A percentile compares a stretch with the other conserved stretches of the same genome.
Evolutionary conservation across 2,113 vertebrate species (phyloP).

Genomic region (Cavia aperea): DNA sequence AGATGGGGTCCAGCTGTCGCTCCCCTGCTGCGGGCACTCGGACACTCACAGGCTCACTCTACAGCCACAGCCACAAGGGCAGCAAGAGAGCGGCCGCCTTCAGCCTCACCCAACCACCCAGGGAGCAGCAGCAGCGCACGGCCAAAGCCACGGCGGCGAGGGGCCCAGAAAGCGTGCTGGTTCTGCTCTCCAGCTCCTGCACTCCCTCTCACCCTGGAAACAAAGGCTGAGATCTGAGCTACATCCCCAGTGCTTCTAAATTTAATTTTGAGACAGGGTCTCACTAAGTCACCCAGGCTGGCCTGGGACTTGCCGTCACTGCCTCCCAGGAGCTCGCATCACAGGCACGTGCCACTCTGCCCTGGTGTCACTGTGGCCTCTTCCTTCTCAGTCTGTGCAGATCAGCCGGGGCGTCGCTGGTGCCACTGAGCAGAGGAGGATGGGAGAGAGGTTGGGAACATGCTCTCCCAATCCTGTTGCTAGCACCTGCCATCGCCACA

Average conservation of each 20-base stretch:
- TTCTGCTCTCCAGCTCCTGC: neutral
- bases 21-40: too few relatives aligned
- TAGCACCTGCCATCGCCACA: neutral
- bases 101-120: accelerated
- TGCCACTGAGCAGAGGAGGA: neutral
- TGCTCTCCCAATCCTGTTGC: too few relatives aligned
- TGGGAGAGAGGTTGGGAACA: neutral
- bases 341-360: neutral
- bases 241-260: neutral
- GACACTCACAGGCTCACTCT: too few relatives aligned
- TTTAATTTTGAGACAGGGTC: neutral
- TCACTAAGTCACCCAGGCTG: neutral
- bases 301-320: neutral
- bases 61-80: neutral
- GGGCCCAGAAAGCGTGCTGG: neutral
- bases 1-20: neutral
- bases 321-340: neutral
- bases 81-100: neutral
- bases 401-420: too few relatives aligned
- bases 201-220: too few relatives aligned
- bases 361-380: neutral
- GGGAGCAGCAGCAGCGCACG: neutral
- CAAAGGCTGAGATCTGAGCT: neutral
- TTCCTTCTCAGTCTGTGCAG: neutral
- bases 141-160: neutral